Evolutionary conservation across 2,888 invertebrate species (phyloP), one percentile per base, ranked within the genome.

Genomic region (Lagria hirta): DNA sequence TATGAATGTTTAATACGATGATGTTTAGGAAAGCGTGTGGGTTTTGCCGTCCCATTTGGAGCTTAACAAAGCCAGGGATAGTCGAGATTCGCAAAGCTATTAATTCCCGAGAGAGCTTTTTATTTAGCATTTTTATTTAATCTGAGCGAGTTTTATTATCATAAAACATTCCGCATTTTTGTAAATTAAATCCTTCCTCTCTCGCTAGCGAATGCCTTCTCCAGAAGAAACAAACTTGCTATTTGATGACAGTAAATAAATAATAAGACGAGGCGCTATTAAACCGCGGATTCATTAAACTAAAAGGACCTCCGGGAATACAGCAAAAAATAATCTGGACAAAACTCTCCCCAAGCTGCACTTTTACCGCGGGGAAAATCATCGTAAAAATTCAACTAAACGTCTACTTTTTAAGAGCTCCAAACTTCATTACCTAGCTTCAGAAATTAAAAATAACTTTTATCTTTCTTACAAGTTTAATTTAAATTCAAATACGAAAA

Each of bases 381-480:
- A 57, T 61, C 62, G 57, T 64, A 65, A 64, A n/a, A 63, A 58
- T 52, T 52, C 47, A 49, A 53, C 54, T 56, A 55, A 60, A 59
- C 54, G 62, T 58, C 54, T 49, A 57, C 57, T 64, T 62, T 62
- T 59, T 58, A 61, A 56, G 54, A 58, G 57, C 58, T 55, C 48
- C 54, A 43, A 57, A 59, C 61, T 62, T 60, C 59, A 61, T 62
- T 64, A 60, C 61, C 60, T 65, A 54, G 60, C 60, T 60, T 61
- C 60, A 57, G 55, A 65, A 71, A 72, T 71, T 72, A 71, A 72
- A 72, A 71, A 71, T 71, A 71, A 72, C 71, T 72, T 70, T 71
- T 66, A 66, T 68, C 68, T 68, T 64, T 63, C 61, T 68, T 64
- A 69, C 69, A 69, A 68, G 64, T 68, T 71, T 71, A 71, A 70